Percentiles rank a stretch among this genome's conserved stretches.
Evolutionary conservation across 2,113 vertebrate species (phyloP).

Genomic region (Jacana jacana): DNA sequence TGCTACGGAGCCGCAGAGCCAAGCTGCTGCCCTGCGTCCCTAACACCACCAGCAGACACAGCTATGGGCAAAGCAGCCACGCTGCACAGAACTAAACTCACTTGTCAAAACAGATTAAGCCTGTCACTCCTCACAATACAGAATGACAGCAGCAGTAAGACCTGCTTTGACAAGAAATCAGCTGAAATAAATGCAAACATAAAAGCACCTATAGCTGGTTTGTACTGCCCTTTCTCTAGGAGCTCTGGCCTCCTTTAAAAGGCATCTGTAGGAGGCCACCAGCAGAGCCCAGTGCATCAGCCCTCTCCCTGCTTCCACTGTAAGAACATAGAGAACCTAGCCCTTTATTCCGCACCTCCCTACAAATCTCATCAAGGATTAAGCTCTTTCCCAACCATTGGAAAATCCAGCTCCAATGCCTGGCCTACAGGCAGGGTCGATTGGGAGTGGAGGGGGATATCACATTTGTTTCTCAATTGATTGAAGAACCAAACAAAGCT

Average conservation of each 20-base stretch:
- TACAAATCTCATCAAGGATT: background rate
- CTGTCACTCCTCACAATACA: background rate
- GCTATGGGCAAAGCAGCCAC: background rate
- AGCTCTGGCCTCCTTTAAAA: background rate
- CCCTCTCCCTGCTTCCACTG: background rate
- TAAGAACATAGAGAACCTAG: background rate
- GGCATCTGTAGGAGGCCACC: background rate
- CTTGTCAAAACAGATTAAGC: background rate
- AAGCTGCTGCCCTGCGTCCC: background rate
- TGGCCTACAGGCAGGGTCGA: background rate
- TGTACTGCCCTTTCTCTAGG: background rate
- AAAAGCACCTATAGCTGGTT: background rate
- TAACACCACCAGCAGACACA: background rate
- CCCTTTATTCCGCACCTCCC: background rate
- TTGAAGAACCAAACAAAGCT: background rate
- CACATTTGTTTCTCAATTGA: slow-evolving; percentile 36
- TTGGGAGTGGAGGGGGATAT: background rate
- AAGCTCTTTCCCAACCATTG: slow-evolving; percentile 16
- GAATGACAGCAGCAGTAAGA: background rate
- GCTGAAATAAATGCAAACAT: background rate
- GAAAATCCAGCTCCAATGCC: slow-evolving; percentile 24
- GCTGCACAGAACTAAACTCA: background rate
- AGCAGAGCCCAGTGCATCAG: background rate
- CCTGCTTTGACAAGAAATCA: background rate
- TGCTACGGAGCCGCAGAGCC: background rate